phyloP scores from a whole-genome alignment of 2,113 vertebrate species.

The Gopherus evgoodei region DNA sequence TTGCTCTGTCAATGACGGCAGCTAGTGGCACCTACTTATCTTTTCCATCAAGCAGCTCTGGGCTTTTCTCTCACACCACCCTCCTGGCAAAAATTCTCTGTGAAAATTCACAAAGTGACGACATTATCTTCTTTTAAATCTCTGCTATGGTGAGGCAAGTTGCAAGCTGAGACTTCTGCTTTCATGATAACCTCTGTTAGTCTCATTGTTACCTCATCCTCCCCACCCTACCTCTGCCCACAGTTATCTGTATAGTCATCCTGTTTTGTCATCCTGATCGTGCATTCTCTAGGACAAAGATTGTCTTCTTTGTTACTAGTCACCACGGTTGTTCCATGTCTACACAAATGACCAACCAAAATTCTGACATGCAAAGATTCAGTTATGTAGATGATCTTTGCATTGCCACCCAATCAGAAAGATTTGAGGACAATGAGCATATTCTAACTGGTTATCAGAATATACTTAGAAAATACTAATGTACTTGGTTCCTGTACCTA shows the following conservation, averaged over 20 bases:
- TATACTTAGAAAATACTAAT: background rate
- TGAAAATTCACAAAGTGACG: background rate
- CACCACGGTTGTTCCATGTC: background rate
- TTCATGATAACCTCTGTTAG: background rate
- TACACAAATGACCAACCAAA: background rate
- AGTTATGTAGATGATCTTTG: background rate
- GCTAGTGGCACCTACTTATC: background rate
- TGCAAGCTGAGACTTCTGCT: background rate
- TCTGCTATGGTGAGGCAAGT: background rate
- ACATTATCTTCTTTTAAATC: background rate
- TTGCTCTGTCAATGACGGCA: background rate
- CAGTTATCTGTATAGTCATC: too few species aligned
- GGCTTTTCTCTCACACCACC: background rate
- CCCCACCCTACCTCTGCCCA: fast-evolving
- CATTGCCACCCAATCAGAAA: background rate
- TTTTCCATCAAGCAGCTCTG: background rate
- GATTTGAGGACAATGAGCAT: background rate
- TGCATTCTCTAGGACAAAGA: background rate
- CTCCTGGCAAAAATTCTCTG: background rate
- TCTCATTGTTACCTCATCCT: background rate
- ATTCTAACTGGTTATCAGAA: background rate
- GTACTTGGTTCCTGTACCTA: background rate
- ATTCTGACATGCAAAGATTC: background rate
- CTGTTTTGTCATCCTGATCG: background rate
- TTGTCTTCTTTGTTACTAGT: background rate